phyloP scores from a whole-genome alignment of 2,888 invertebrate genomes.

The Dynastes maya region DNA sequence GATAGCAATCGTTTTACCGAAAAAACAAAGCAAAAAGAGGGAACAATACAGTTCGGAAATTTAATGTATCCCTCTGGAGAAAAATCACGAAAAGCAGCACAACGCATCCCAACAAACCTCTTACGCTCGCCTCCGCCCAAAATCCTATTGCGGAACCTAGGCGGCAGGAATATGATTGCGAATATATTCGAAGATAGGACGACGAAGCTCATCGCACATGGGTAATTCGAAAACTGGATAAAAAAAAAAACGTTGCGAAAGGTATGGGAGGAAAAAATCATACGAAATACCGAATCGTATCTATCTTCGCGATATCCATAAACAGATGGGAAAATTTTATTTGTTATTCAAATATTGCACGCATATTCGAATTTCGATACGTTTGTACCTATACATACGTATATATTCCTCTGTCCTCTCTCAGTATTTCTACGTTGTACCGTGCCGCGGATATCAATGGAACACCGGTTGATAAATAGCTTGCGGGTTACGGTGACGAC shows the following conservation, averaged over 20 bases:
- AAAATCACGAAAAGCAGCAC: background rate
- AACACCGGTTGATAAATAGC: slow-evolving; percentile 34
- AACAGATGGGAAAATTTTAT: slow-evolving; percentile 41
- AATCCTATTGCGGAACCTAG: slow-evolving; percentile 6
- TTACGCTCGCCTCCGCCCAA: background rate
- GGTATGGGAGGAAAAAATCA: background rate
- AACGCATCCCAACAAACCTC: background rate
- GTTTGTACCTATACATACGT: background rate
- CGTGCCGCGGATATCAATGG: slow-evolving; percentile 6
- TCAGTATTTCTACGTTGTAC: background rate
- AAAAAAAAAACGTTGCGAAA: background rate
- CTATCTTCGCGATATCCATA: slow-evolving; percentile 35
- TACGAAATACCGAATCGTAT: slow-evolving; percentile 35
- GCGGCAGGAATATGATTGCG: background rate
- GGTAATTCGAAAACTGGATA: slow-evolving; percentile 12
- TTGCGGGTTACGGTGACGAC: background rate
- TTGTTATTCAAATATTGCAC: slow-evolving; percentile 42
- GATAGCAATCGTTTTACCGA: too few species aligned
- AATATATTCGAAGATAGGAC: slow-evolving; percentile 9
- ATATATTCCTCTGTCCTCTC: background rate
- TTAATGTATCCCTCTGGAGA: background rate
- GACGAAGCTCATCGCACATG: slow-evolving; percentile 7
- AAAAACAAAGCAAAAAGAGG: background rate
- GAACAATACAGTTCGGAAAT: background rate
- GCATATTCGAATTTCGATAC: slow-evolving; percentile 17